Evolutionary conservation across 2,888 invertebrate species (phyloP).

Genomic region (Gastracanthus pulcherrimus): DNA sequence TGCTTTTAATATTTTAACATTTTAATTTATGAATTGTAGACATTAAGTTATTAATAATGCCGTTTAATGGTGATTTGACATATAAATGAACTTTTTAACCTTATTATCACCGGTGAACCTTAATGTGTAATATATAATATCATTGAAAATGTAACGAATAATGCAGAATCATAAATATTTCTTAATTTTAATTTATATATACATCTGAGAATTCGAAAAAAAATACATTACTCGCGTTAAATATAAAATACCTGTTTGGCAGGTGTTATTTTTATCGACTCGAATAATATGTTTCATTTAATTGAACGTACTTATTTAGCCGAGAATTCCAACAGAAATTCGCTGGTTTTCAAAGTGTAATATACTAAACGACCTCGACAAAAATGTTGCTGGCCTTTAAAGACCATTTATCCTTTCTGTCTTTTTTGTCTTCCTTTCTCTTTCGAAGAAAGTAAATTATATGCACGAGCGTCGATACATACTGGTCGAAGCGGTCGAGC

Average conservation of each 20-base stretch:
- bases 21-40: too few relatives aligned
- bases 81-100: too few relatives aligned
- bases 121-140: too few relatives aligned
- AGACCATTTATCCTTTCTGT: neutral
- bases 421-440: neutral
- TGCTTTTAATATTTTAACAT: too few relatives aligned
- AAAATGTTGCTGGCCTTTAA: slow-evolving; percentile 42
- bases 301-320: neutral
- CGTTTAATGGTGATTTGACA: too few relatives aligned
- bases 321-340: neutral
- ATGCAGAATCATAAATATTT: too few relatives aligned
- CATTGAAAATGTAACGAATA: too few relatives aligned
- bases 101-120: too few relatives aligned
- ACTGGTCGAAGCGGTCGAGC: neutral
- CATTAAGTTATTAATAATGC: too few relatives aligned
- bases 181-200: too few relatives aligned
- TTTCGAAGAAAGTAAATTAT: slow-evolving; percentile 32
- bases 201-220: too few relatives aligned
- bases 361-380: slow-evolving; percentile 24
- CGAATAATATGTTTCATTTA: neutral
- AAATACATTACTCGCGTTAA: too few relatives aligned
- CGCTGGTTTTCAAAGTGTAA: slow-evolving; percentile 4
- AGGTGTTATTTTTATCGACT: neutral
- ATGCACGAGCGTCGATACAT: neutral
- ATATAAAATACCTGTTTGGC: neutral